Base-by-base conservation (phyloP, 2,113 vertebrate species). In the Bucco capensis region DNA sequence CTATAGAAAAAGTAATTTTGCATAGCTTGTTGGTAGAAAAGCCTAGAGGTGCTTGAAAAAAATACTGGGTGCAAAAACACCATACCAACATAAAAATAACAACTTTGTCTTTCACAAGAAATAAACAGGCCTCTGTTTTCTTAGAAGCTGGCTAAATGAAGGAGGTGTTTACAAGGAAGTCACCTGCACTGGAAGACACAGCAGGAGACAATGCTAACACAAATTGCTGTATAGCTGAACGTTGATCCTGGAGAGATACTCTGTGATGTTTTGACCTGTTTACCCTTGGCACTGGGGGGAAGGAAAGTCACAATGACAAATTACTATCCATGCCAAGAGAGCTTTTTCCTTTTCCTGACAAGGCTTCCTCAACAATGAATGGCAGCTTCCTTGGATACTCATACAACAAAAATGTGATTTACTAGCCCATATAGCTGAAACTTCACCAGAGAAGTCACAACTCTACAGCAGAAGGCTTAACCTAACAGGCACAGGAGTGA, bases 291-390 rank as follows among this genome's bases (percentile, higher is more conserved):
- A 93, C 90, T 90, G 88, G 89, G 82, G 93, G 97, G 94, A 94
- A 97, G 96, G 97, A 97, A 97, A 98, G 95, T 92, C 69, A 13
- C 96, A 96, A 96, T 97, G 97, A 97, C 96, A 96, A 96, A 97
- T 90, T 92, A 92, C 95, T 96, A 79, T 92, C 96, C 94, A 91
- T 86, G 94, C 95, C 96, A 97, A 92, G 91, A 95, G 96, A 96
- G 94, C 95, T 90, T 95, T 96, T 97, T 97, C 97, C 97, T 96
- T 97, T 98, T 97, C 97, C 97, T 96, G 97, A 96, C 88, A 94
- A 96, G 94, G 95, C 80, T 98, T 98, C 97, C 98, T 97, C 91
- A 94, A 50, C 81, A 92, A 93, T 96, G 96, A 97, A 95, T 96
- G 96, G 95, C 90, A 90, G 97, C 90, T 98, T 98, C 98, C 97